Conservation (phyloP, 2,888 invertebrate genomes). For the Siphonodentalium dalli region DNA sequence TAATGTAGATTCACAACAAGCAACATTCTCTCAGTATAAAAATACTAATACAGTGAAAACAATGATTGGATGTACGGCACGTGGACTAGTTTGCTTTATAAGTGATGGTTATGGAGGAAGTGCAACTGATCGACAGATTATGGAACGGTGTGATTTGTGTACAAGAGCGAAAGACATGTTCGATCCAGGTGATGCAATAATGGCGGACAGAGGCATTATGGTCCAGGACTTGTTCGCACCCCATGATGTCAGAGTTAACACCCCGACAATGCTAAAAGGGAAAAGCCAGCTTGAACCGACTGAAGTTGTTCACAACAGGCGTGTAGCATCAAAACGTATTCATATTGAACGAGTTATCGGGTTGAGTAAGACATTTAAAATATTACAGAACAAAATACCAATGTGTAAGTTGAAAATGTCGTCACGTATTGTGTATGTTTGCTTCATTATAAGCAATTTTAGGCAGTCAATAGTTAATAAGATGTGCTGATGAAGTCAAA, state of each 20-base stretch:
- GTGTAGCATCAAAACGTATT: conserved; percentile 20
- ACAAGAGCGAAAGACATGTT: conserved; percentile 7
- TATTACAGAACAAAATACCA: conserved; percentile 12
- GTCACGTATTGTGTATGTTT: conserved; percentile 15
- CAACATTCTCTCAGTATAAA: conserved; percentile 34
- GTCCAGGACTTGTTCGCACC: conserved; percentile 34
- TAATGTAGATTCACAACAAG: conserved; percentile 24
- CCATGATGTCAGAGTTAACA: conserved; percentile 28
- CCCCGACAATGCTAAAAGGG: conserved; percentile 30
- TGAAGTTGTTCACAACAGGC: conserved; percentile 25
- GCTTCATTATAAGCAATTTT: conserved; percentile 24
- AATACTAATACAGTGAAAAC: conserved; percentile 34
- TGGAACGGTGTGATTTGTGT: conserved; percentile 23
- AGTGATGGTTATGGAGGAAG: conserved; percentile 25
- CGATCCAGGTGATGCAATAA: conserved; percentile 20
- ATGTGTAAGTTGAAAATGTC: conserved; percentile 10
- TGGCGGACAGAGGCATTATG: conserved; percentile 35
- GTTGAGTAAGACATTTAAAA: conserved; percentile 23
- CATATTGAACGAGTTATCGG: conserved; percentile 29
- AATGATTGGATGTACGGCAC: conserved; percentile 25
- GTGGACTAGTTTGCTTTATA: conserved; percentile 26
- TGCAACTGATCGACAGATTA: conserved; percentile 31
- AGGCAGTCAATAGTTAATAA: conserved; percentile 23
- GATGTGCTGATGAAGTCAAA: neutral
- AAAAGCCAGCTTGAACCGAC: conserved; percentile 30